Base-by-base conservation (phyloP, 2,113 vertebrate genomes). In the Machaerirhynchus nigripectus region DNA sequence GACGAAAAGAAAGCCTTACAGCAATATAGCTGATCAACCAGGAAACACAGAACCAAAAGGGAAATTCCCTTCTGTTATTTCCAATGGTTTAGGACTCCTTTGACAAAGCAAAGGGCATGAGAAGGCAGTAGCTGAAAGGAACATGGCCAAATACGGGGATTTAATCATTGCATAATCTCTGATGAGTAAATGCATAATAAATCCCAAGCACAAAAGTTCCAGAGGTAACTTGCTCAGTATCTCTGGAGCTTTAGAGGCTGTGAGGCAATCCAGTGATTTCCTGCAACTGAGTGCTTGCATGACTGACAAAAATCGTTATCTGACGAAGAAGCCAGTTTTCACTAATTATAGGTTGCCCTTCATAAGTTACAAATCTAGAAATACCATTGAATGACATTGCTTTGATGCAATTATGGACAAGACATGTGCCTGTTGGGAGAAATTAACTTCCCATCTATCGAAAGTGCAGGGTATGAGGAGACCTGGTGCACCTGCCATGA, bases 51-150 rank as follows among this genome's bases (percentile, higher is more conserved):
- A 60, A 46, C 3, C 40, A 42, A 74, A 73, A 1, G 52, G 84
- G 85, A 92, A 97, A 91, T 40, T 90, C 88, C 92, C 82, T 59
- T 37, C 46, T 53, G 65, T 92, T 65, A 59, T 94, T 97, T 95
- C 95, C 81, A 92, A 5, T 42, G 59, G 14, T 50, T 74, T 56
- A 47, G 55, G 59, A 52, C 30, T 60, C 26, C 50, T 79, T 60
- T 84, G 27, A 37, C 49, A 77, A 49, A 80, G 53, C 30, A 90
- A 90, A 93, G 78, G 26, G 42, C 40, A 84, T 57, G 22, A 64
- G 50, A 92, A 89, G 24, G 74, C 28, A 65, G 13, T 40, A 37
- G 46, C 28, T 69, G 27, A 78, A 70, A 73, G 55, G 73, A 93
- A 22, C 15, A 19, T 57, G 57, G 64, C 24, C 21, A 77, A 80